Evolutionary conservation across 37 sponge, comb jelly and placozoan species (phyloP), one percentile per base, ranked within the genome.

Genomic region (Geodia barretti): DNA sequence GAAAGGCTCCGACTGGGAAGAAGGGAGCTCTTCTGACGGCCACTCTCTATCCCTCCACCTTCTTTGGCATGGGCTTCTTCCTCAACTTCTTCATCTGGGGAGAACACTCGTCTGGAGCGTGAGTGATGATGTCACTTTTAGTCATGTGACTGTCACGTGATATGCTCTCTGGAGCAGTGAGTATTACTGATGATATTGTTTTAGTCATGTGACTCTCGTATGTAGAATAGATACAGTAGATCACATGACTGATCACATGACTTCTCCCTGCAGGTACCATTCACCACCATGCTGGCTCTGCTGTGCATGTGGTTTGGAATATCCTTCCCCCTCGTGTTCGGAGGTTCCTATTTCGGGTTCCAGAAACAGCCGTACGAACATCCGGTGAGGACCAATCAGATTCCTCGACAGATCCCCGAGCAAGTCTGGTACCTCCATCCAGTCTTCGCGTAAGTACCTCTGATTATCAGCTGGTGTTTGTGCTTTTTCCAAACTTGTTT

Each of bases 351-450:
- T 84, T 96, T 98, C 78, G 99, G 99, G 7, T 98, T 81, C 47
- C 81, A 95, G 8, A 98, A 98, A 70, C 93, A 94, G 86, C 91
- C 92, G 21, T 96, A 96, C 39, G 99, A 98, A 24, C 92, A 94
- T 70, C 95, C 99, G 7, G 99, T 98, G 8, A 72, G 99, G 17
- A 96, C 95, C 81, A 98, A 98, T 78, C 94, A 96, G 75, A 96
- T 98, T 61, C 97, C 99, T 4, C 87, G 99, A 9, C 99, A 91
- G 66, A 80, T 98, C 4, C 94, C 99, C 3, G 92, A 92, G 8
- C 99, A 96, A 71, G 84, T 92, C 1, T 94, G 95, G 95, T 98
- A 96, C 75, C 87, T 96, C 41, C 41, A 81, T 21, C 87, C 86
- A 32, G 64, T 88, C 32, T 19, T 89, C 70, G 77, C 91, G 95